These are phyloP conservation scores for Ciconia maguari DNA, from an alignment of 2,113 vertebrate genomes.

Conservation along the genomic window DNA sequence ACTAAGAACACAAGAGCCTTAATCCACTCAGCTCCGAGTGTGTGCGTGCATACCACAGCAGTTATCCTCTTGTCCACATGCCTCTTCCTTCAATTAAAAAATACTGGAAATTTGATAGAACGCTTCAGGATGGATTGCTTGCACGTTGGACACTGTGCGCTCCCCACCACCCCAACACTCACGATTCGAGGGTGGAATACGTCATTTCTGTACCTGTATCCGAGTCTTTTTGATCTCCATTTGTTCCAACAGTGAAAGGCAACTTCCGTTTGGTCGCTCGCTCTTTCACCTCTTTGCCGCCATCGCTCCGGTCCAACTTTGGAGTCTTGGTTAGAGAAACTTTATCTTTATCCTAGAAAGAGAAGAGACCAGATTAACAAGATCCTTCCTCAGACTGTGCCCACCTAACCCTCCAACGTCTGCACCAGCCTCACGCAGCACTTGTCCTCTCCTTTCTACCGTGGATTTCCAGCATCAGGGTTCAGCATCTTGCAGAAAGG, in stretches of 20 bases:
- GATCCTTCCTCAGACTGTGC: not conserved
- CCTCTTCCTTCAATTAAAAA: not conserved
- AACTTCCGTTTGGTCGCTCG: constrained; percentile 94
- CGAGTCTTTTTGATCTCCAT: constrained; percentile 99
- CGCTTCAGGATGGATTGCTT: fast-evolving
- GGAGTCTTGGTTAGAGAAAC: constrained; percentile 98
- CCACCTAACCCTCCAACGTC: not conserved
- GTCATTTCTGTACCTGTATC: constrained; percentile 84
- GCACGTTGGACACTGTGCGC: fast-evolving
- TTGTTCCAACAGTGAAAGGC: constrained; percentile 95
- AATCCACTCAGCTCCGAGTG: not conserved
- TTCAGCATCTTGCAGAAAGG: not conserved
- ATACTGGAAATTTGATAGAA: fast-evolving
- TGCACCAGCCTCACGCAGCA: fast-evolving
- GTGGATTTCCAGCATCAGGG: not conserved
- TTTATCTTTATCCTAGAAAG: constrained; percentile 95
- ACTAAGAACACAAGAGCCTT: not conserved
- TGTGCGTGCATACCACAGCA: fast-evolving
- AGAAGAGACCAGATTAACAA: constrained; percentile 1
- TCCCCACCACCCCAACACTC: not conserved
- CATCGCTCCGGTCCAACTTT: constrained; percentile 96
- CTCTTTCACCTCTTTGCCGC: constrained; percentile 98
- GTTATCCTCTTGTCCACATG: not conserved
- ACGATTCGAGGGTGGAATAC: fast-evolving
- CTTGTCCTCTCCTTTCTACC: not conserved